Conservation (phyloP, 2,888 invertebrate species). For the Cantharis lateralis region DNA sequence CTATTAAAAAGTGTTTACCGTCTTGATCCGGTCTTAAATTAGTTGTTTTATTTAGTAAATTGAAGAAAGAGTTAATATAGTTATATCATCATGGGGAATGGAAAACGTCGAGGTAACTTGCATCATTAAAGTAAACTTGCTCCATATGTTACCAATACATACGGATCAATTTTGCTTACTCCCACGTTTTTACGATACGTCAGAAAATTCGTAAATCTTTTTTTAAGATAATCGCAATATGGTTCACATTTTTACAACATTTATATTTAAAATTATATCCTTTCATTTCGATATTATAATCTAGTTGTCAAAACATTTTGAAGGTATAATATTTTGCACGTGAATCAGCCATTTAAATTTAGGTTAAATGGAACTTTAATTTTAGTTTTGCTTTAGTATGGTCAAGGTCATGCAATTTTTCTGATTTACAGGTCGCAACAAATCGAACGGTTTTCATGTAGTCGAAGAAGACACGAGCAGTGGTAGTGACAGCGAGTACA, state of each 20-base stretch:
- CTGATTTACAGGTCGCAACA: constrained; percentile 22
- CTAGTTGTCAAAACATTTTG: background rate
- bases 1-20: constrained; percentile 75
- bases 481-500: constrained; percentile 82
- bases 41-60: constrained; percentile 63
- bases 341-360: background rate
- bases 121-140: background rate
- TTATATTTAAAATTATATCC: background rate
- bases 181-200: background rate
- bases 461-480: constrained; percentile 71
- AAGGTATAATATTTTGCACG: background rate
- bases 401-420: background rate
- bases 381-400: background rate
- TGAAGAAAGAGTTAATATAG: constrained; percentile 51
- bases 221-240: background rate
- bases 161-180: constrained; percentile 3
- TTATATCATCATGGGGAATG: constrained; percentile 71
- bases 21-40: constrained; percentile 75
- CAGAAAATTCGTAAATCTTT: background rate
- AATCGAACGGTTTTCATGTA: constrained; percentile 48
- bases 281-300: too few species aligned
- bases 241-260: background rate
- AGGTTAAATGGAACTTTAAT: background rate
- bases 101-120: constrained; percentile 73
- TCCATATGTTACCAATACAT: background rate